Base-by-base conservation (phyloP, 2,888 invertebrate genomes). In the Allacma fusca region DNA sequence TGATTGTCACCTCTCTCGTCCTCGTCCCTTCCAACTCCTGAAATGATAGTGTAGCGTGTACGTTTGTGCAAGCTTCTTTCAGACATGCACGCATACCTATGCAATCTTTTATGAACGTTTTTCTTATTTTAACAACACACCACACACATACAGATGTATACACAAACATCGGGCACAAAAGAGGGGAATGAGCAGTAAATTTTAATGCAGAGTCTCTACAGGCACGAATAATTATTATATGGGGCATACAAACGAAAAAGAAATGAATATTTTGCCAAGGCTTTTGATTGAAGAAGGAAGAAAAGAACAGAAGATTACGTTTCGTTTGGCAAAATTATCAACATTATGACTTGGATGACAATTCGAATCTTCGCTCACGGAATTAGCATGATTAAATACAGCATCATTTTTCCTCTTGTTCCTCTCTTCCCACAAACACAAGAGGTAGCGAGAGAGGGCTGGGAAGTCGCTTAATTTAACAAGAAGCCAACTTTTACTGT, bases 261-360 rank as follows among this genome's bases (percentile, higher is more conserved):
- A 67, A 34, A 64, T 64, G 24, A 64, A 64, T 64, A 28, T 64
- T 64, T 26, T 64, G 64, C 24, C 28, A 64, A 24, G 28, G 23
- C 26, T 64, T 64, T 64, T 64, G 57, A 57, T 57, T 16, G 62
- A n/a, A 24, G 23, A 62, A 62, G 26, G 16, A 26, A 26, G 24
- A 24, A 62, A 62, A 62, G 24, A 23, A 62, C 9, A 62, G 62
- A 24, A 62, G 12, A 62, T 62, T 62, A 19, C n/a, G 24, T 24
- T 62, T 9, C 16, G 50, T 50, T 50, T 72, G 62, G 57, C 57
- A 29, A 72, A 50, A 72, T 72, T 72, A 72, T 40, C 26, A 43
- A 13, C 4, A 67, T 34, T 67, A 67, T 67, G 16, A 67, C 67
- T 64, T n/a, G 19, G n/a, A 50, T 50, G 50, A 4, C 50, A 50